These are phyloP conservation scores for Nasonovia ribisnigri DNA, from an alignment of 2,888 invertebrate genomes.

Conservation along the genomic window DNA sequence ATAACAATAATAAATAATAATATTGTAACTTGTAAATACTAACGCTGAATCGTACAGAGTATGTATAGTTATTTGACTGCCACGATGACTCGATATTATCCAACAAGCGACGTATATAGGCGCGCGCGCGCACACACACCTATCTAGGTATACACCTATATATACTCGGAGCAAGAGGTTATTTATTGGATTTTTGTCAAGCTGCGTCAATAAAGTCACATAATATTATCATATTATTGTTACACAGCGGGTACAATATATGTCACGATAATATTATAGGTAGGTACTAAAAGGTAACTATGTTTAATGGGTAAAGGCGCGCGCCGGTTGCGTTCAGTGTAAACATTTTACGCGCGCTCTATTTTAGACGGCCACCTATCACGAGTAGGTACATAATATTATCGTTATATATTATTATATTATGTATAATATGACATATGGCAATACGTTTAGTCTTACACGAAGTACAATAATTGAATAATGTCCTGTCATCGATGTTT, in stretches of 20 bases:
- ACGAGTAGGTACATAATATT: background rate
- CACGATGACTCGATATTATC: background rate
- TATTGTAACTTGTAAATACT: background rate
- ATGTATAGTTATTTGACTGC: background rate
- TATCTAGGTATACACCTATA: background rate
- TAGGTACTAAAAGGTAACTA: background rate
- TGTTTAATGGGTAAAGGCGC: background rate
- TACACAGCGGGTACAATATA: background rate
- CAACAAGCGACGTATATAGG: background rate
- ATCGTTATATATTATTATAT: background rate
- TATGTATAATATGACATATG: background rate
- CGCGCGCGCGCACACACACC: background rate
- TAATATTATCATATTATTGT: background rate
- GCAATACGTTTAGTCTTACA: background rate
- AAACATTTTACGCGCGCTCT: constrained; percentile 1
- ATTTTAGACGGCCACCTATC: background rate
- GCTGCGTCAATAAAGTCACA: constrained; percentile 33
- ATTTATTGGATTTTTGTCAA: constrained; percentile 32
- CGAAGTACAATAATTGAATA: background rate
- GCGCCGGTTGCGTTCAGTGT: background rate
- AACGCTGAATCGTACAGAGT: background rate
- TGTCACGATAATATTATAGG: background rate
- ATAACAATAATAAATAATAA: background rate
- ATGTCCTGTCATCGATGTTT: constrained; percentile 3
- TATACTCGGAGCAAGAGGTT: background rate